Conservation (phyloP, 2,113 vertebrate genomes). For the Indri indri region DNA sequence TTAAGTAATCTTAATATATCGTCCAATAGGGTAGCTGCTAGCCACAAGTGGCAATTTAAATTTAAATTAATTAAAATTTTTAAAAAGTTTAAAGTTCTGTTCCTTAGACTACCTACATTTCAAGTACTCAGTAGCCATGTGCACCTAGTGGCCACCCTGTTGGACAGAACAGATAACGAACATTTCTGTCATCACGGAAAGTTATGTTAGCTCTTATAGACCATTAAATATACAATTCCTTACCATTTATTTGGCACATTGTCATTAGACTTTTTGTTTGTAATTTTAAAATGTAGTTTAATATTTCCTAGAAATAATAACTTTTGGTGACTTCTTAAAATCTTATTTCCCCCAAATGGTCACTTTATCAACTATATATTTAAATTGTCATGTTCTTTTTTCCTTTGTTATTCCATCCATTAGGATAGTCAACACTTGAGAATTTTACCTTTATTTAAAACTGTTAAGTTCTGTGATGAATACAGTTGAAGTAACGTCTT, state of each 20-base stretch:
- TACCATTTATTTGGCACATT: constrained; percentile 28
- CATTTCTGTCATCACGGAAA: not conserved
- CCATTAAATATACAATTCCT: not conserved
- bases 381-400: constrained; percentile 1
- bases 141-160: not conserved
- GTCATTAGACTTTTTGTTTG: not conserved
- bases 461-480: constrained; percentile 41
- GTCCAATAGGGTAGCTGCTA: not conserved
- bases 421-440: constrained; percentile 22
- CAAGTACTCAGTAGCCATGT: not conserved
- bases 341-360: not conserved
- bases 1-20: not conserved
- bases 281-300: constrained; percentile 49
- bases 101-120: not conserved
- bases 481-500: constrained; percentile 42
- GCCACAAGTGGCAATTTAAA: not conserved
- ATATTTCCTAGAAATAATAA: constrained; percentile 29
- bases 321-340: constrained; percentile 43
- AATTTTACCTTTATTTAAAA: constrained; percentile 58
- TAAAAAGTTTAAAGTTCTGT: not conserved
- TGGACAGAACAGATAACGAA: not conserved
- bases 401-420: not conserved
- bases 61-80: constrained; percentile 1
- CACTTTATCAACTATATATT: constrained; percentile 39
- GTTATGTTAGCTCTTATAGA: not conserved